Evolutionary conservation across 37 sponge, comb jelly and placozoan species (phyloP), one percentile per base, ranked within the genome.

Genomic region (Amphimedon queenslandica): DNA sequence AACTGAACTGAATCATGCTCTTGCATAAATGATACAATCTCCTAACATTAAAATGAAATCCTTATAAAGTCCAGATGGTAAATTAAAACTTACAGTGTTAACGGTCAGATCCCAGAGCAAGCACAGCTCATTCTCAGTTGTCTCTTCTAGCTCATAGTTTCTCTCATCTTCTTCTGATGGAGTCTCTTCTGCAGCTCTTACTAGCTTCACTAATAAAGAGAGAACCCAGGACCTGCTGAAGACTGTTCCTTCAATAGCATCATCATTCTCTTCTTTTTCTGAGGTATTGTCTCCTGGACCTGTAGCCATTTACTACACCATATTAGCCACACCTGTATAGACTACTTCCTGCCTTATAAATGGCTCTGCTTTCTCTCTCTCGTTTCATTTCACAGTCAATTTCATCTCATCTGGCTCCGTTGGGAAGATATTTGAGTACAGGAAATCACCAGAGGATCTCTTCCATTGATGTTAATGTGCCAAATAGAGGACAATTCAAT

Each of bases 221-320:
- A 87, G 77, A 1, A 76, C 61, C 87, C 87, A 87, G 5, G 87
- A 37, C 63, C 65, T 81, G 67, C 87, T 87, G 73, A 72, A 77
- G 24, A 87, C 69, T 33, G 87, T 87, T 1, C 75, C 87, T 20
- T 80, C 82, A 27, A 87, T 70, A 5, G 37, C 63, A 36, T 80
- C 81, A 47, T 55, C 47, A 69, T 72, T n/a, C n/a, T n/a, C n/a
- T n/a, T n/a, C n/a, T n/a, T n/a, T n/a, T n/a, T n/a, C n/a, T n/a
- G n/a, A n/a, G n/a, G n/a, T n/a, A n/a, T n/a, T n/a, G n/a, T n/a
- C n/a, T n/a, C n/a, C n/a, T n/a, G n/a, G n/a, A n/a, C n/a, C n/a
- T n/a, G n/a, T n/a, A n/a, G n/a, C n/a, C n/a, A n/a, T n/a, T n/a
- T n/a, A n/a, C n/a, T n/a, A n/a, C n/a, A n/a, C n/a, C n/a, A n/a